These are phyloP conservation scores for Argyresthia goedartella DNA, from an alignment of 2,888 invertebrate species.

Conservation along the genomic window DNA sequence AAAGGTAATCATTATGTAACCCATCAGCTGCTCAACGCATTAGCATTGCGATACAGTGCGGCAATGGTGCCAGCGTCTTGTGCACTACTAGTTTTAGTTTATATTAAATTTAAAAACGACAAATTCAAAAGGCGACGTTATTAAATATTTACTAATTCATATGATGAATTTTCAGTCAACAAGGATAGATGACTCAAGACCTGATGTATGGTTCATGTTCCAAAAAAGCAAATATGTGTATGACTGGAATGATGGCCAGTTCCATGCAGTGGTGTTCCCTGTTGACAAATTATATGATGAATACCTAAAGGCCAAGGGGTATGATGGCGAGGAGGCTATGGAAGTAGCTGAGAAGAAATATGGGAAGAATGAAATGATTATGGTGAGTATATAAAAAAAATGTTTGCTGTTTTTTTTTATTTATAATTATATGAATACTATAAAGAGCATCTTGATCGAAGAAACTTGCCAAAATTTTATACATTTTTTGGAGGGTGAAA, in stretches of 20 bases:
- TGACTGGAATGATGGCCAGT: constrained; percentile 84
- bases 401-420: not conserved
- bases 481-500: too few species aligned
- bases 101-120: not conserved
- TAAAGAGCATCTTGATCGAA: too few species aligned
- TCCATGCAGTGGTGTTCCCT: constrained; percentile 89
- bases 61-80: too few species aligned
- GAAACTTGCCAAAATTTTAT: too few species aligned
- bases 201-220: constrained; percentile 90
- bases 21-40: too few species aligned
- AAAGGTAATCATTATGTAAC: constrained; percentile 47
- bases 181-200: constrained; percentile 43
- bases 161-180: not conserved
- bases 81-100: too few species aligned
- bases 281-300: constrained; percentile 76
- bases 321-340: constrained; percentile 85
- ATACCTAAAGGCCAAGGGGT: constrained; percentile 90
- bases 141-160: not conserved
- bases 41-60: too few species aligned
- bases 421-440: too few species aligned
- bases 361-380: constrained; percentile 89
- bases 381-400: constrained; percentile 69
- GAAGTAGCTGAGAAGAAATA: constrained; percentile 82
- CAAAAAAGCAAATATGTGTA: constrained; percentile 98
- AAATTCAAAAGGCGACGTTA: not conserved